Conservation (phyloP, 2,888 invertebrate species). For the Theodoxus fluviatilis region DNA sequence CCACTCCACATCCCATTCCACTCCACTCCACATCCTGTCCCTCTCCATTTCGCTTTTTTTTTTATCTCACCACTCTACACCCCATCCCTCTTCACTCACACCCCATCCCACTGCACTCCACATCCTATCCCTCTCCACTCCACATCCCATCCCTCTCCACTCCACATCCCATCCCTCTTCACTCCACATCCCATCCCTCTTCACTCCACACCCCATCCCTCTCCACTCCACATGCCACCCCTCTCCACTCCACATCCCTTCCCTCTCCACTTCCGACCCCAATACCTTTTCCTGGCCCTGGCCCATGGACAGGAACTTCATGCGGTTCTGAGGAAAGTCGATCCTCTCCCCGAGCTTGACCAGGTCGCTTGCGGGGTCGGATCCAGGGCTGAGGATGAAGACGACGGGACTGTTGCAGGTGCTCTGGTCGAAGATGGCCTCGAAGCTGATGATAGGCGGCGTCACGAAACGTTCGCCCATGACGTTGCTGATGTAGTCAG, state of each 20-base stretch:
- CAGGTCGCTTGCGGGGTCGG: constrained; percentile 63
- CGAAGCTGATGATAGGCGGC: constrained; percentile 83
- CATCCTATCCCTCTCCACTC: too few species aligned
- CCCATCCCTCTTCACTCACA: too few species aligned
- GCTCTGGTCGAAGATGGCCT: constrained; percentile 83
- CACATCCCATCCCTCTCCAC: too few species aligned
- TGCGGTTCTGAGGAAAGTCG: constrained; percentile 53
- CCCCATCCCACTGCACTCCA: too few species aligned
- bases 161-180: too few species aligned
- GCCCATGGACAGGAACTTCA: constrained; percentile 63
- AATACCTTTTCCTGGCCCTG: constrained; percentile 62
- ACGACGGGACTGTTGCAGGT: constrained; percentile 71
- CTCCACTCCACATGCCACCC: background rate
- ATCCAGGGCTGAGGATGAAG: constrained; percentile 63
- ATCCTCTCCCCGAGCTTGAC: constrained; percentile 61
- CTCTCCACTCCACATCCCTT: too few species aligned
- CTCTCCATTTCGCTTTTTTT: too few species aligned
- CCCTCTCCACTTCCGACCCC: background rate
- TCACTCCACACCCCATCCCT: too few species aligned
- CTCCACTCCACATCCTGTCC: too few species aligned
- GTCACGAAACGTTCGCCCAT: constrained; percentile 89
- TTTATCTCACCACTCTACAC: too few species aligned
- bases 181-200: too few species aligned
- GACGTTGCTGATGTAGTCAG: constrained; percentile 76
- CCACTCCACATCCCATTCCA: too few species aligned